Evolutionary conservation across 2,797 vertebrate species (phyloP), one percentile per base, ranked within the genome.

Genomic region (Cichlasoma orientale): DNA sequence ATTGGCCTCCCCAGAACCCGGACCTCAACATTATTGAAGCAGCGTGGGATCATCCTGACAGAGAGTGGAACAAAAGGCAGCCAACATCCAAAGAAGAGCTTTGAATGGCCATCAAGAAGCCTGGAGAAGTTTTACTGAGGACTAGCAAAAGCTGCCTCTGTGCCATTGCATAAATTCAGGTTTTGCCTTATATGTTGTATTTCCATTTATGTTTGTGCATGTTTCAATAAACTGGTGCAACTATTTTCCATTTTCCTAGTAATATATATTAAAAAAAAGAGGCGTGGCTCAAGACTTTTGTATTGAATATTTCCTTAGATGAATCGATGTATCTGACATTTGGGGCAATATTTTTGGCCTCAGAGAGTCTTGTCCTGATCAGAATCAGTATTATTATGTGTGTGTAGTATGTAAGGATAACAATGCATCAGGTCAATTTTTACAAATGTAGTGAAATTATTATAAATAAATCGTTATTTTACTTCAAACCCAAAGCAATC

Each of bases 41-140:
- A 19, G 44, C 11, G 23, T 47, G 16, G 0, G 9, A 66, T 66
- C 38, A 66, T 47, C 0, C 27, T 0, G 9, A 25, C 23, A 47
- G 16, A 66, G 23, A 27, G 9, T 14, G 16, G 59, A 18, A 25
- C 36, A 4, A 63, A 63, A 44, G 38, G 23, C 3, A 66, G 23
- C 38, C 0, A 1, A 44, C 14, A 5, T 19, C 7, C 2, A 66
- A 27, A 44, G 38, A 66, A 1, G 14, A 66, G 59, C 38, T 63
- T 5, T 63, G 38, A 27, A 63, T 25, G 10, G 21, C 8, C 18
- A 44, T 63, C 21, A 44, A 44, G 3, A 44, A 44, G 41, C 38
- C 38, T 11, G 21, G 9, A 19, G 41, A 63, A 4, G 21, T 44
- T 41, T 63, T 44, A 4, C 23, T 25, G 59, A 63, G 38, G 27